Base-by-base conservation (phyloP, 2,113 vertebrate genomes). In the Pyrgilauda ruficollis region DNA sequence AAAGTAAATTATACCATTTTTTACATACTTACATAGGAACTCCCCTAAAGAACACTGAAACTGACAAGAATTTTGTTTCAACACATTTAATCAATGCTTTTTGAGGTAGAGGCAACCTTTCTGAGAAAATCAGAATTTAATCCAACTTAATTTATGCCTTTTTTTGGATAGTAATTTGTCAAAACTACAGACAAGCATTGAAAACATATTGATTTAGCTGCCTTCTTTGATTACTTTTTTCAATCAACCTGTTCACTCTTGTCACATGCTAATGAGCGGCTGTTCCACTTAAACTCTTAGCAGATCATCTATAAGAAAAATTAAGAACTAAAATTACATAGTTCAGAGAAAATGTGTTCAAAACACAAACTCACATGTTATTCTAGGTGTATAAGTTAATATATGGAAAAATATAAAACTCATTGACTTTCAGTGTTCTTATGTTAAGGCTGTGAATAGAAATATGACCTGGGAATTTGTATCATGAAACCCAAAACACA, bases 51-150 rank as follows among this genome's bases (percentile, higher is more conserved):
- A 50, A 87, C 19, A 69, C 14, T 68, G 63, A 41, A 76, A 64
- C n/a, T 63, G 58, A 55, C 49, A 95, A 68, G 56, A 78, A 64
- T 87, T 95, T 92, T 92, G 30, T 94, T 91, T 91, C 53, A 64
- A 69, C 59, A 64, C 13, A 53, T 92, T 87, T 82, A 79, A 85
- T 87, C 74, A 93, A 37, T 62, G 16, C 1, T 83, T 95, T 91
- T 87, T 74, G 33, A 79, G 52, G 58, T 7, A 33, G 19, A 66
- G 28, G 56, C 9, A 89, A 61, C 13, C 4, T 70, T 93, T 93
- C 74, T 1, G 15, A 87, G 19, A 37, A 93, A 80, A 87, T 62
- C 26, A 69, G 41, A 35, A 93, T 85, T 94, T 82, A 82, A 91
- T 79, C 44, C 49, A 82, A 41, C 9, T 49, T 82, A 92, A 87